phyloP scores from a whole-genome alignment of 2,113 vertebrate species.

The Lonchura striata region DNA sequence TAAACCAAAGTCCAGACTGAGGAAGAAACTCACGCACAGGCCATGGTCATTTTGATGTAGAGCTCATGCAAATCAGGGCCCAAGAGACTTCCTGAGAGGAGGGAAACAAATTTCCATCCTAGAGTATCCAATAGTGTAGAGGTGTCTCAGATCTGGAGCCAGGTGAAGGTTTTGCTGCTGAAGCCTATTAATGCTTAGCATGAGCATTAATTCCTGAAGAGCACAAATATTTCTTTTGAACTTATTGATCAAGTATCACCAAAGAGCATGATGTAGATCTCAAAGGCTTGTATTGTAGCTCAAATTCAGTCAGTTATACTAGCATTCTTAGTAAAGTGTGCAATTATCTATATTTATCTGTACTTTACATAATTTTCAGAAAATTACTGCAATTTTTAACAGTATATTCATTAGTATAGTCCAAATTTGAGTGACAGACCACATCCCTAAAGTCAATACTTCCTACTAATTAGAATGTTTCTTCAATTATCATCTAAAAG shows the following conservation, averaged over 20 bases:
- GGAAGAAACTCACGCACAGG: neutral
- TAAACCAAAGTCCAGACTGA: neutral
- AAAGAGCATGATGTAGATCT: neutral
- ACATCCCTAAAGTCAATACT: neutral
- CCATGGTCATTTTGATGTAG: neutral
- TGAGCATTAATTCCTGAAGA: neutral
- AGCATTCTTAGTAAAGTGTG: neutral
- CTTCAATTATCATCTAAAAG: neutral
- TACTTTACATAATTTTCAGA: neutral
- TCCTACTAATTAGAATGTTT: neutral
- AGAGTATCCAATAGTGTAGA: fast-evolving
- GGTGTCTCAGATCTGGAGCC: fast-evolving
- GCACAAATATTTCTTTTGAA: neutral
- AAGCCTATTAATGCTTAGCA: neutral
- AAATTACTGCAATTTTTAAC: neutral
- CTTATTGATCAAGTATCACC: neutral
- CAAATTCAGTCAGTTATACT: neutral
- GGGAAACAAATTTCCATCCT: fast-evolving
- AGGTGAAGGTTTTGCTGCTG: neutral
- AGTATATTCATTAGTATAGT: neutral
- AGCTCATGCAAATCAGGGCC: neutral
- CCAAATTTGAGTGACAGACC: neutral
- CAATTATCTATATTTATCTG: neutral
- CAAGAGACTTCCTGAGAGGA: neutral
- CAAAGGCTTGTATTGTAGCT: neutral